phyloP scores from a whole-genome alignment of 2,797 vertebrate genomes.

The Taeniopygia guttata region DNA sequence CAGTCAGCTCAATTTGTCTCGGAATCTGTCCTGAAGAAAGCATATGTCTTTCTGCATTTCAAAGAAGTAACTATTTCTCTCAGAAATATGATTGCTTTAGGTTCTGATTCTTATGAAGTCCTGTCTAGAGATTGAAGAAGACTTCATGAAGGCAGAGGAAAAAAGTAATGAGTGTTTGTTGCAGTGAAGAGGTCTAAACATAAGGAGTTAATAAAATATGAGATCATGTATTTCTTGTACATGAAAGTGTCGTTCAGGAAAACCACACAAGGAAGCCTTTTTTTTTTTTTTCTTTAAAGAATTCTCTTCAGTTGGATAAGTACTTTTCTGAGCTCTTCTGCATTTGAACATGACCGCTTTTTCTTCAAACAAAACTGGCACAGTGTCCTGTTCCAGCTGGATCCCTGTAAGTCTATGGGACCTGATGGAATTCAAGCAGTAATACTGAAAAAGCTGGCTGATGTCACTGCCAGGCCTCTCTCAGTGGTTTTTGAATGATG shows the following conservation, averaged over 20 bases:
- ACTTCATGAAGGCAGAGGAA: background rate
- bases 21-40: background rate
- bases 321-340: background rate
- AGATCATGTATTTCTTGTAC: background rate
- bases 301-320: background rate
- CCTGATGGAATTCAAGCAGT: background rate
- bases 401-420: background rate
- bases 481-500: background rate
- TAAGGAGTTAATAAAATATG: background rate
- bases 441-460: background rate
- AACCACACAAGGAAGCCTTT: background rate
- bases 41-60: background rate
- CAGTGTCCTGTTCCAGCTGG: background rate
- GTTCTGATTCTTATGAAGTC: background rate
- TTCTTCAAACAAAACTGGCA: background rate
- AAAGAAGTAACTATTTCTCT: background rate
- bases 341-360: background rate
- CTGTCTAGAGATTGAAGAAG: background rate
- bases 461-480: background rate
- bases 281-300: background rate
- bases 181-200: background rate
- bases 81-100: background rate
- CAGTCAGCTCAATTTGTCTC: background rate
- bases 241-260: background rate
- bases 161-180: background rate